A percentile compares a stretch with the other conserved stretches of the same genome.
phyloP scores from a whole-genome alignment of 2,113 vertebrate species.

The Bucco capensis region DNA sequence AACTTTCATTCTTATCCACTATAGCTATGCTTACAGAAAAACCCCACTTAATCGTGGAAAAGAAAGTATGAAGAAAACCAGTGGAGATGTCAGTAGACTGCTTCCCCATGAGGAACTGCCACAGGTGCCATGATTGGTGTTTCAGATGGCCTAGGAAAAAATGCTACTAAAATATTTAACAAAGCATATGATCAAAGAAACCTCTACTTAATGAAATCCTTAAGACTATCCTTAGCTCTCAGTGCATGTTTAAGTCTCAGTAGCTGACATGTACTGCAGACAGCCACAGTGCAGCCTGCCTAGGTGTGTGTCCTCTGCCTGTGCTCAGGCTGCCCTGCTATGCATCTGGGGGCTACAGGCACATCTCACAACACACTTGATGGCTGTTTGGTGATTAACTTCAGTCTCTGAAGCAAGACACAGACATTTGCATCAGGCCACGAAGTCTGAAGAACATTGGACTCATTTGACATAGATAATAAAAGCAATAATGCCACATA shows the following conservation, averaged over 20 bases:
- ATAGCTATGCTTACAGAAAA: background rate
- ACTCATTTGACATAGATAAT: background rate
- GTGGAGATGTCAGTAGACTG: background rate
- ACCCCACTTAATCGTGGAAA: background rate
- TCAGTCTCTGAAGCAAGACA: background rate
- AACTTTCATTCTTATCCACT: background rate
- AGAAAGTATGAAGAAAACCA: accelerated
- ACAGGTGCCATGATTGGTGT: accelerated
- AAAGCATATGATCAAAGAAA: background rate
- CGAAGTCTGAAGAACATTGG: background rate
- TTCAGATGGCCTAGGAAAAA: background rate
- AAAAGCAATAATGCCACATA: constrained; percentile 1
- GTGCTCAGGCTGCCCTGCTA: background rate
- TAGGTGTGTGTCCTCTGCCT: background rate
- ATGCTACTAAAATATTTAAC: background rate
- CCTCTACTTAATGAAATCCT: background rate
- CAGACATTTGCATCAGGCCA: background rate
- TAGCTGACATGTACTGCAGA: background rate
- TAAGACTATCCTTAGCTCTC: background rate
- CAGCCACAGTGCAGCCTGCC: background rate
- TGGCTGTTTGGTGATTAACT: background rate
- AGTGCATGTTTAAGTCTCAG: background rate
- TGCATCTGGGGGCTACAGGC: accelerated
- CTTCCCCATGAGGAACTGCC: background rate
- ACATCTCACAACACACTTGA: background rate